These are phyloP conservation scores for Sardinella longiceps DNA, from an alignment of 2,797 vertebrate species.

Conservation along the genomic window DNA sequence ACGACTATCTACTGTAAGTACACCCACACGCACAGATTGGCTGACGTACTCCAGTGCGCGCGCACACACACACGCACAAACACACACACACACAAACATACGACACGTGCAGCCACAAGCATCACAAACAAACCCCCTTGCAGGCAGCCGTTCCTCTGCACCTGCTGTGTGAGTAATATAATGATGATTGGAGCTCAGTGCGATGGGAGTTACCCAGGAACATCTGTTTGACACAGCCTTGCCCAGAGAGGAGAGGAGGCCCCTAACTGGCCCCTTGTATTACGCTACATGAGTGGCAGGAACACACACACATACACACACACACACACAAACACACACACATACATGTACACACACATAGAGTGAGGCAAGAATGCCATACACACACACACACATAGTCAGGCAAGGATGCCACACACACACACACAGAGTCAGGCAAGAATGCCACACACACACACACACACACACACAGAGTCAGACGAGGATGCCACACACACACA, in stretches of 20 bases:
- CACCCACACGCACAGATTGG: background rate
- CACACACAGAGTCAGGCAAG: background rate
- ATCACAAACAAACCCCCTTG: background rate
- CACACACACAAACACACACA: background rate
- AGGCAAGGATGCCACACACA: too few species aligned
- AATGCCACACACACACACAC: background rate
- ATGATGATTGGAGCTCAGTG: background rate
- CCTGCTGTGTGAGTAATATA: background rate
- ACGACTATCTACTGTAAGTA: background rate
- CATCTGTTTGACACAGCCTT: slow-evolving; percentile 4
- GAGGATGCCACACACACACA: background rate
- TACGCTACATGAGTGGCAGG: background rate
- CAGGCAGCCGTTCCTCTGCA: background rate
- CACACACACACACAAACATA: background rate
- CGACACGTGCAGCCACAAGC: background rate
- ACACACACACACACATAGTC: too few species aligned
- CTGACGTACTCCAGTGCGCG: background rate
- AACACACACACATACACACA: too few species aligned
- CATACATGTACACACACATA: background rate
- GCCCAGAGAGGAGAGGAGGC: background rate
- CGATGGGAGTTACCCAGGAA: background rate
- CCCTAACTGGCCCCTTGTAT: background rate
- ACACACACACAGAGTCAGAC: background rate
- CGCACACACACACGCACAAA: background rate
- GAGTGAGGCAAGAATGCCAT: too few species aligned